phyloP scores from a whole-genome alignment of 1,140 invertebrate species.

The Zophobas morio region DNA sequence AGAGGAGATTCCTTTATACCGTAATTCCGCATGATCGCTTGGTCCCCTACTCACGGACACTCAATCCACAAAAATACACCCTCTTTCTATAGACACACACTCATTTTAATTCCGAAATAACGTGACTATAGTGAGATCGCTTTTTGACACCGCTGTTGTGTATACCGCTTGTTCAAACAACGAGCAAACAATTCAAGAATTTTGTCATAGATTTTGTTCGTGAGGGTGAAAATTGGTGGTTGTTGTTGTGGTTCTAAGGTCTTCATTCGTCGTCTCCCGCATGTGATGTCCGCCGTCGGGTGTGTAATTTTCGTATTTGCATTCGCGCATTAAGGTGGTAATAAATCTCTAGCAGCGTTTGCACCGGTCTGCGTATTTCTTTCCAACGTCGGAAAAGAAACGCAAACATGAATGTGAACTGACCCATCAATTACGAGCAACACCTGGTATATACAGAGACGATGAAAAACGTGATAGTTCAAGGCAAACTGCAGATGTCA shows the following conservation, averaged over 20 bases:
- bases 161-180: too few species aligned
- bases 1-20: too few species aligned
- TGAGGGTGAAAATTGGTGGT: not conserved
- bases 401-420: constrained; percentile 54
- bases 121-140: too few species aligned
- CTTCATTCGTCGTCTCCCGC: constrained; percentile 25
- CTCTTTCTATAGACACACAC: too few species aligned
- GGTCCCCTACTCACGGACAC: too few species aligned
- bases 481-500: constrained; percentile 62
- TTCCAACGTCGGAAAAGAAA: constrained; percentile 43
- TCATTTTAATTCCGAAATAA: too few species aligned
- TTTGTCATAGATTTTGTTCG: not conserved
- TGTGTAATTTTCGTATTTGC: constrained; percentile 42
- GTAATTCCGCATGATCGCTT: too few species aligned
- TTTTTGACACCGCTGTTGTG: too few species aligned
- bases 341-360: constrained; percentile 36
- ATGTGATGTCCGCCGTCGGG: constrained; percentile 14
- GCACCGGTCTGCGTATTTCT: constrained; percentile 37
- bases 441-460: constrained; percentile 58
- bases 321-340: constrained; percentile 36
- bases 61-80: too few species aligned
- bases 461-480: constrained; percentile 63
- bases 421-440: constrained; percentile 59
- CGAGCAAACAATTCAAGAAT: too few species aligned
- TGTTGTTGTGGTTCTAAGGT: not conserved